Percentiles rank a stretch among this genome's conserved stretches.
Conservation (phyloP, 1,140 invertebrate genomes). For the Megalonaias nervosa region DNA sequence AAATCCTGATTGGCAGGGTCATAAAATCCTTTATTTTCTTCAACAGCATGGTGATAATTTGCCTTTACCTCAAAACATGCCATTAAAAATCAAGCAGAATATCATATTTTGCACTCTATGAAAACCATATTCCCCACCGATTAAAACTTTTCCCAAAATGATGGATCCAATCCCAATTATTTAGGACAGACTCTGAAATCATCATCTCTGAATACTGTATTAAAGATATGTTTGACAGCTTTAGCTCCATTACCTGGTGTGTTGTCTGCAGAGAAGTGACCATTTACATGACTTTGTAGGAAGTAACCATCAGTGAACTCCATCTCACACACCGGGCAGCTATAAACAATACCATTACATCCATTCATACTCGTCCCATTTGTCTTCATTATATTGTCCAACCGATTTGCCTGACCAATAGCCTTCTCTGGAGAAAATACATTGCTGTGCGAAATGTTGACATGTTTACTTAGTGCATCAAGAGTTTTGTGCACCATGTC, state of each 20-base stretch:
- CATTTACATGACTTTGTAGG: constrained; percentile 60
- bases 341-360: constrained; percentile 54
- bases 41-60: too few species aligned
- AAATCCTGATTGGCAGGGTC: too few species aligned
- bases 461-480: constrained; percentile 87
- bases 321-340: constrained; percentile 62
- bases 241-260: constrained; percentile 49
- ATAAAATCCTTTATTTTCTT: too few species aligned
- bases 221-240: too few species aligned
- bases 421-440: constrained; percentile 76
- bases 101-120: too few species aligned
- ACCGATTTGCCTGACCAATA: neutral
- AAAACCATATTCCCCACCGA: too few species aligned
- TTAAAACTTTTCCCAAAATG: too few species aligned
- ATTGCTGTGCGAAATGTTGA: constrained; percentile 87
- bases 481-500: constrained; percentile 75
- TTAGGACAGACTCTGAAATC: too few species aligned
- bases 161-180: too few species aligned
- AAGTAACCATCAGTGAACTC: constrained; percentile 46
- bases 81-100: too few species aligned
- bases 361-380: constrained; percentile 9
- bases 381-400: neutral
- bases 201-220: too few species aligned
- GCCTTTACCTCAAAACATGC: too few species aligned
- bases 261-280: constrained; percentile 63